These are phyloP conservation scores for Brenthis ino DNA, from an alignment of 2,888 invertebrate genomes.

Conservation along the genomic window DNA sequence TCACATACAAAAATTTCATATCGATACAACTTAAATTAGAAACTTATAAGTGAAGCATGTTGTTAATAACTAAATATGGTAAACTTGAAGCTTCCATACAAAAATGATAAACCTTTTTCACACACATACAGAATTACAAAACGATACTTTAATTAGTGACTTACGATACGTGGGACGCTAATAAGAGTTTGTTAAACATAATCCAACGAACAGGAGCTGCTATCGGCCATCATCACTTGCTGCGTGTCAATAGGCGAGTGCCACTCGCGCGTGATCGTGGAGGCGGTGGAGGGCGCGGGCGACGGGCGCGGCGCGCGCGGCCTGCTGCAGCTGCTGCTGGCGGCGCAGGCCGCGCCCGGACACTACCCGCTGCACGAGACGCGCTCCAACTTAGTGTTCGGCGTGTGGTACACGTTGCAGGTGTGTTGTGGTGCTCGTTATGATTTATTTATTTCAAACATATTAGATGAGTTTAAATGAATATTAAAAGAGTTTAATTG, in stretches of 20 bases:
- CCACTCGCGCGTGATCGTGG: conserved; percentile 82
- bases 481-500: too few relatives aligned
- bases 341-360: conserved; percentile 90
- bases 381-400: conserved; percentile 91
- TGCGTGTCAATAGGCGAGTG: conserved; percentile 87
- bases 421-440: conserved; percentile 67
- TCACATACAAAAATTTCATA: too few relatives aligned
- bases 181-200: too few relatives aligned
- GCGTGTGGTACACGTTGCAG: conserved; percentile 96
- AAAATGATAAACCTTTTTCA: too few relatives aligned
- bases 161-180: too few relatives aligned
- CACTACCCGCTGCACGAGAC: conserved; percentile 94
- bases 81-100: too few relatives aligned
- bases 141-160: too few relatives aligned
- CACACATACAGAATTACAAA: too few relatives aligned
- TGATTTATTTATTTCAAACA: neutral
- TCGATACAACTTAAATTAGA: too few relatives aligned
- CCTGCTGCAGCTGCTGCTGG: conserved; percentile 85
- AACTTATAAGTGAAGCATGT: too few relatives aligned
- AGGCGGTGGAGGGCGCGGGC: conserved; percentile 51
- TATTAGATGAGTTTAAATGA: too few relatives aligned
- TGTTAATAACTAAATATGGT: too few relatives aligned
- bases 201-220: conserved; percentile 82
- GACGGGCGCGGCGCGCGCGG: conserved; percentile 51
- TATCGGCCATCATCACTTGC: conserved; percentile 85